A percentile compares a stretch with the other conserved stretches of the same genome.
phyloP scores from a whole-genome alignment of 2,888 invertebrate species.

The Cephus pygmeus region DNA sequence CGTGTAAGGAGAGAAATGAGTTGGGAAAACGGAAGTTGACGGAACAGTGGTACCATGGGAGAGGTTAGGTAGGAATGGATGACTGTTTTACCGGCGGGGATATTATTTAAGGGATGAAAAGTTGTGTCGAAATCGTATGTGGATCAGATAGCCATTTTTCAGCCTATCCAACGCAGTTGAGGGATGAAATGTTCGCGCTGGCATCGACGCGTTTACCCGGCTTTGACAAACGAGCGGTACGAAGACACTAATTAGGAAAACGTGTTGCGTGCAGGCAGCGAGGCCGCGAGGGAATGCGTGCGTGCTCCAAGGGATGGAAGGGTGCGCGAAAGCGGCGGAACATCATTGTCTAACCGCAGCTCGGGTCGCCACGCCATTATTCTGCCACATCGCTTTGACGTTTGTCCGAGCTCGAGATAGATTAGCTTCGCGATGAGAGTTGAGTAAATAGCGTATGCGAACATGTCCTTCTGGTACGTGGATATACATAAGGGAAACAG shows the following conservation, averaged over 20 bases:
- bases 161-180: background rate
- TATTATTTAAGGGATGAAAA: background rate
- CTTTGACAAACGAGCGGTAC: constrained; percentile 39
- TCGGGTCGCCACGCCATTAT: constrained; percentile 29
- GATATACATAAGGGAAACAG: background rate
- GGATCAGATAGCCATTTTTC: background rate
- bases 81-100: background rate
- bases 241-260: constrained; percentile 37
- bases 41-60: background rate
- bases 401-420: constrained; percentile 35
- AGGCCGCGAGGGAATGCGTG: background rate
- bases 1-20: background rate
- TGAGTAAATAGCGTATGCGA: constrained; percentile 10
- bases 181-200: background rate
- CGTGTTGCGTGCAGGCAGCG: constrained; percentile 1
- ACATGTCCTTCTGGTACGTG: constrained; percentile 2
- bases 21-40: background rate
- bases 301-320: background rate
- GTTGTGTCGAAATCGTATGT: background rate
- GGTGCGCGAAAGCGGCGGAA: background rate
- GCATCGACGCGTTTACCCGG: background rate
- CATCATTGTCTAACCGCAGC: constrained; percentile 31
- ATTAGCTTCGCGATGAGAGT: constrained; percentile 34
- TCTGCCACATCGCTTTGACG: constrained; percentile 38
- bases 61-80: background rate